Base-by-base conservation (phyloP, 2,113 vertebrate species). In the Rhynchomys soricoides region DNA sequence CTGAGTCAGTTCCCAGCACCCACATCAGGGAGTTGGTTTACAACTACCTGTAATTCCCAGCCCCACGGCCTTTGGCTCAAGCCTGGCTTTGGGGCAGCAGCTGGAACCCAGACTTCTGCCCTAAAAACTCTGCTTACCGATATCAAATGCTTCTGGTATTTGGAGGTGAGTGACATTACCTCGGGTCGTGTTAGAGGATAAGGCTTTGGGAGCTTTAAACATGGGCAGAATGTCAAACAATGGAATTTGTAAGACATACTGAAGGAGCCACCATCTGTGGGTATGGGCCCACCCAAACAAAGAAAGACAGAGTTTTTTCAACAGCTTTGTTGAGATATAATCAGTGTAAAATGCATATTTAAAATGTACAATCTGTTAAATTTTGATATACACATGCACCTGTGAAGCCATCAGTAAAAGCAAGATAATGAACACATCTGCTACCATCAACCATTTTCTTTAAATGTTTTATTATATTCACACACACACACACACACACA, bases 231-330 rank as follows among this genome's bases (percentile, higher is more conserved):
- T 59, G 34, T 75, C 52, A 86, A 94, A 79, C 24, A 55, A 7
- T 29, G 48, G 40, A 81, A 70, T 68, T 55, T 70, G 64, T 86
- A 13, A 94, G 50, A 52, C 40, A 34, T 24, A 86, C 11, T 43
- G 71, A 81, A 86, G 81, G 86, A 86, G 45, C 3, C 15, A 26
- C 31, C 78, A 92, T 90, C 57, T 68, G 22, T 68, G 26, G 24
- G 52, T 71, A 7, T 10, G 50, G 78, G 31, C 13, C 59, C 26
- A 11, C 43, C 68, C 86, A 90, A 85, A 70, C 90, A 82, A 43
- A 93, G 64, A 95, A 90, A 82, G 37, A 74, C 48, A 55, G 37
- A 50, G 52, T 66, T 37, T 68, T 68, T 92, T 50, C 66, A 93
- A 62, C 79, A 78, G 79, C 59, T 86, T 93, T 85, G 71, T 52